Base-by-base conservation (phyloP, 2,113 vertebrate genomes). In the Neolamprologus devosi region DNA sequence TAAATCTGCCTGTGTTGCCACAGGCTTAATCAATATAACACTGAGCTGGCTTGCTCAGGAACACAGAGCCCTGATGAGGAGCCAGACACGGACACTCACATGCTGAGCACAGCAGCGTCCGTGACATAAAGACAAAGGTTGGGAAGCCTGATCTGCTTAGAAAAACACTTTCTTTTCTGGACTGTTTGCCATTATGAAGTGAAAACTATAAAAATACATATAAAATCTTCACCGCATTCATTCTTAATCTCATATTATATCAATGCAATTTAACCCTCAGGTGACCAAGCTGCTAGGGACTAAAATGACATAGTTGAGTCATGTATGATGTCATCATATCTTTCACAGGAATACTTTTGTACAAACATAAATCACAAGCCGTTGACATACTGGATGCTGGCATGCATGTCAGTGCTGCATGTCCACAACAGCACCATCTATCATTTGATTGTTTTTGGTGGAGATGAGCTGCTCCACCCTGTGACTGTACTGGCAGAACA, bases 11-110 rank as follows among this genome's bases (percentile, higher is more conserved):
- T 51, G 80, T 85, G 80, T 65, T 92, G 55, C 84, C 81, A 63
- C 40, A 88, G 91, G 90, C 92, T 87, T 88, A 95, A 97, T 98
- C 97, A 90, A 97, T 97, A 96, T 75, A 83, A 28, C 89, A 81
- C 91, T 19, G 93, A 96, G 87, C 91, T 1, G 12, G 26, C 78
- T 91, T 35, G 91, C 83, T 90, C 70, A 84, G 84, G 47, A 92
- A 89, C 87, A 83, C 80, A 28, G 90, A 60, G 65, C 70, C 82
- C 21, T 80, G 87, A 90, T 87, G 86, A 85, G 83, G 42, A 81
- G 73, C 37, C 84, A 81, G 80, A 86, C 57, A 45, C 7, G 8
- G 60, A 84, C 82, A 86, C 54, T 83, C 82, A 87, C 80, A 78
- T 9, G 28, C 47, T 47, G 82, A 85, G 58, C 55, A 60, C 10